A percentile compares a stretch with the other conserved stretches of the same genome.
Conservation (phyloP, 2,888 invertebrate species). For the Neria commutata region DNA sequence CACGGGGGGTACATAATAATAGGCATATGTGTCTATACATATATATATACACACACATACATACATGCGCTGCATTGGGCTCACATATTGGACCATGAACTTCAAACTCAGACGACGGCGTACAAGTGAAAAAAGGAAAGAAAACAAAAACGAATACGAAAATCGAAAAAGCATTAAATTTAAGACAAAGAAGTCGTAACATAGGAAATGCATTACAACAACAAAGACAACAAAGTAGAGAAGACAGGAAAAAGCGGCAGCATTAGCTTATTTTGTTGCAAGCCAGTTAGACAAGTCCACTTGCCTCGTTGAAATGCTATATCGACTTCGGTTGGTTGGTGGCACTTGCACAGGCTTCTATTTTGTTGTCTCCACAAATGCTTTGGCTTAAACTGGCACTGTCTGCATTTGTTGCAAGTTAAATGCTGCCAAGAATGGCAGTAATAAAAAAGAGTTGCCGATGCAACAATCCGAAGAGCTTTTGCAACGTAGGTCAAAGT, state of each 20-base stretch:
- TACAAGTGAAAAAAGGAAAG: constrained; percentile 4
- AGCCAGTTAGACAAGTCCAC: constrained; percentile 34
- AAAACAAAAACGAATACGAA: constrained; percentile 9
- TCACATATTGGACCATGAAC: constrained; percentile 2
- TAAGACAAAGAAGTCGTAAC: no score
- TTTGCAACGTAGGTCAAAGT: no score
- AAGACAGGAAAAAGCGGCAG: constrained; percentile 20
- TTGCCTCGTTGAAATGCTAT: no score
- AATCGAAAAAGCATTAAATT: constrained; percentile 13
- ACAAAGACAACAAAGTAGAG: neutral
- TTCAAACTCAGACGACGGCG: constrained; percentile 4
- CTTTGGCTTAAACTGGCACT: no score
- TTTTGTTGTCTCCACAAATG: no score
- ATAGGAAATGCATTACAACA: neutral
- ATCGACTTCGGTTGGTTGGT: no score
- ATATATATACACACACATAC: neutral
- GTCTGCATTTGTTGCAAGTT: no score
- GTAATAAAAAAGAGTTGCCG: no score
- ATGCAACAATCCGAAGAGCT: no score
- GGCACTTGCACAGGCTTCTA: no score
- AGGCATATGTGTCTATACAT: constrained; percentile 10
- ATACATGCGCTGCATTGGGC: neutral
- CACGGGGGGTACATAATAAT: constrained; percentile 5
- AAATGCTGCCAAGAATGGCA: no score
- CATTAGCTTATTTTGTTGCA: constrained; percentile 1